phyloP scores from a whole-genome alignment of 2,113 vertebrate species.

The Actinemys pallida region DNA sequence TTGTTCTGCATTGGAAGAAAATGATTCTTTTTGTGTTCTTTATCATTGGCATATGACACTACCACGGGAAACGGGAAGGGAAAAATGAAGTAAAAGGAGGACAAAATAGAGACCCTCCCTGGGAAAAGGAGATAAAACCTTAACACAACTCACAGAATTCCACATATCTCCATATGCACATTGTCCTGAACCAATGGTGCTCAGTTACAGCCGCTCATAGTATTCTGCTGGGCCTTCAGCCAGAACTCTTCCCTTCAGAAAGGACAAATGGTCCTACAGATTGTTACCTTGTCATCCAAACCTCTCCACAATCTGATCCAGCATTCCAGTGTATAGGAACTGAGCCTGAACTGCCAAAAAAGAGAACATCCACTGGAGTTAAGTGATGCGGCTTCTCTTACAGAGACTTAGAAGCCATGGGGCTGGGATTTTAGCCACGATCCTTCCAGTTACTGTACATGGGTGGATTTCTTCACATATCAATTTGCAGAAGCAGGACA shows the following conservation, averaged over 20 bases:
- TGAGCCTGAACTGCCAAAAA: background rate
- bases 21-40: background rate
- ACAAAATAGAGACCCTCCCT: background rate
- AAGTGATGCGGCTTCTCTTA: background rate
- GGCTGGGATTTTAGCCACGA: background rate
- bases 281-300: background rate
- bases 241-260: background rate
- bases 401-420: background rate
- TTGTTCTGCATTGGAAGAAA: fast-evolving
- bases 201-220: fast-evolving
- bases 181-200: background rate
- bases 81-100: background rate
- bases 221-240: background rate
- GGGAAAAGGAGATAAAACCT: background rate
- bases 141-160: background rate
- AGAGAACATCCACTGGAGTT: background rate
- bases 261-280: background rate
- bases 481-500: background rate
- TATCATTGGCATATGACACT: background rate
- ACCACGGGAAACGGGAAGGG: background rate
- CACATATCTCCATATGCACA: fast-evolving
- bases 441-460: background rate
- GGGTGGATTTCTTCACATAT: background rate
- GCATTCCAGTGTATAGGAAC: background rate
- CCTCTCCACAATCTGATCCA: background rate